Evolutionary conservation across 2,797 vertebrate species (phyloP), one percentile per base, ranked within the genome.

Genomic region (Vultur gryphus): DNA sequence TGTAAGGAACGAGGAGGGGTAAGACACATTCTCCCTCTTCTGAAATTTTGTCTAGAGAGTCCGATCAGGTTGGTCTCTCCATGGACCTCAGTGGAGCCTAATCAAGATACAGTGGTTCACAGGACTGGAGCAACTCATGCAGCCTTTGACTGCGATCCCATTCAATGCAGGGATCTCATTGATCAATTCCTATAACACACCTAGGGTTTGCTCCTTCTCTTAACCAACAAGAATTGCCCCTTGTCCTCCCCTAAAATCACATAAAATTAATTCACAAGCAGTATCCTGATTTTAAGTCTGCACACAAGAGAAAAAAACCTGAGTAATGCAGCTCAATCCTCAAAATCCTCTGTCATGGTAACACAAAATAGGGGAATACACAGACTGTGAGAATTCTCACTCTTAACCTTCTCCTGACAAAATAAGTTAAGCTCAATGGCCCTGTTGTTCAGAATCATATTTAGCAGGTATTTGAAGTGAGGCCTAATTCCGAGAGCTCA

Each of bases 331-430:
- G 29, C 10, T 95, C 67, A 44, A 11, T 62, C 37, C n/a, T 83
- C 48, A 67, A 73, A 91, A 78, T 70, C 37, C 39, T 71, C 87
- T 95, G 55, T 85, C 48, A 96, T 29, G 25, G 87, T 75, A 96
- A 96, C 55, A 93, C 83, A 89, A 95, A 97, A 91, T 6, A 89
- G 75, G 71, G 94, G 48, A 82, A 91, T n/a, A 54, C 9, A 46
- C 4, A 44, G 51, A 55, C 41, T 39, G 29, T n/a, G 57, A 89
- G 21, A 95, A 87, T 78, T 80, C 61, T 81, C 43, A 49, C 24
- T 75, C 43, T 75, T 69, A 89, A 81, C 49, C 29, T 55, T 81
- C 37, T 55, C n/a, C 49, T 78, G 67, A 76, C 33, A 92, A 85
- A 67, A 26, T n/a, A 72, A 72, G 28, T 71, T 91, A 86, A 93